Evolutionary conservation across 2,888 invertebrate species (phyloP).

Genomic region (Polymixis lichenea): DNA sequence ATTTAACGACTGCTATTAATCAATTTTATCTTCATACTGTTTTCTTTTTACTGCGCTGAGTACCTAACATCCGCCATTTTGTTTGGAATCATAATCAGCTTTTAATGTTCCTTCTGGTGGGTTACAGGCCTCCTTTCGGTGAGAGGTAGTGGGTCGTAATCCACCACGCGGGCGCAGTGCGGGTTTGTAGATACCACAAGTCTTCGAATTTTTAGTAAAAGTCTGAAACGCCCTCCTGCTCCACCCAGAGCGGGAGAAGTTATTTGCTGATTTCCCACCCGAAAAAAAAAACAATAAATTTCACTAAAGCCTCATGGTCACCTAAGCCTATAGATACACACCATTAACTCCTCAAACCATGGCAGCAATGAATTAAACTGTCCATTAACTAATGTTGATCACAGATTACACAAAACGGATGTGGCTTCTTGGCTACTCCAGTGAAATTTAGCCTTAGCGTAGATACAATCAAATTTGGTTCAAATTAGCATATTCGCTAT

Average conservation of each 20-base stretch:
- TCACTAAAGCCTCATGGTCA: neutral
- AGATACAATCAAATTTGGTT: conserved; percentile 61
- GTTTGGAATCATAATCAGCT: neutral
- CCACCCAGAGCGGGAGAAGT: too few species aligned
- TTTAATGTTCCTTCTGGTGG: too few species aligned
- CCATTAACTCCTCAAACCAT: conserved; percentile 1
- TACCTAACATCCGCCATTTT: conserved; percentile 5
- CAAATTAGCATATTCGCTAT: conserved; percentile 74
- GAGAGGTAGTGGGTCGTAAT: too few species aligned
- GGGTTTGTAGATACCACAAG: too few species aligned
- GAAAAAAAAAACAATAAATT: too few species aligned
- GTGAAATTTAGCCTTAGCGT: conserved; percentile 62
- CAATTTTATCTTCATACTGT: conserved; percentile 33
- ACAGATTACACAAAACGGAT: conserved; percentile 49
- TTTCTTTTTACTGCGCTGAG: conserved; percentile 15
- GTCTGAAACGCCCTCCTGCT: too few species aligned
- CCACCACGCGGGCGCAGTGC: too few species aligned
- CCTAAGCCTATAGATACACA: neutral
- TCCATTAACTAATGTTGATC: conserved; percentile 34
- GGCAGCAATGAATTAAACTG: conserved; percentile 10
- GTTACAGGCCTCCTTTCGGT: too few species aligned
- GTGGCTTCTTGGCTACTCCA: conserved; percentile 25
- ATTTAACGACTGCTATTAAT: conserved; percentile 39
- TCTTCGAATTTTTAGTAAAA: too few species aligned
- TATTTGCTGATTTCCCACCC: too few species aligned